Evolutionary conservation across 2,888 invertebrate genomes (phyloP).

Genomic region (Lypha dubia): DNA sequence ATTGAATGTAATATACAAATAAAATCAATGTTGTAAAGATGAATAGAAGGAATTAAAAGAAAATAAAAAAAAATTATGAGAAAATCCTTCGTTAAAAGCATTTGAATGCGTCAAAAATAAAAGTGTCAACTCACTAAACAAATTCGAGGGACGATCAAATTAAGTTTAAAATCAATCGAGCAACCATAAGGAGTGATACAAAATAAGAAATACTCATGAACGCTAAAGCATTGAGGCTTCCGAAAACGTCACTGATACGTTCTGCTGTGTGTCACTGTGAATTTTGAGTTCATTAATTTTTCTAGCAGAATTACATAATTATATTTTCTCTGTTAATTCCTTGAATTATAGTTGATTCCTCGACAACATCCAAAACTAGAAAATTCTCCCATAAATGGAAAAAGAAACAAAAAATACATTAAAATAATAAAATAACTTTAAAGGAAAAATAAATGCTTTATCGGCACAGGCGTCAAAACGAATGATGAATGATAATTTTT

Average conservation of each 20-base stretch:
- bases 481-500: conserved; percentile 65
- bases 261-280: too few species aligned
- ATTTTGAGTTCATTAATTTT: too few species aligned
- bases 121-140: conserved; percentile 65
- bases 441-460: conserved; percentile 34
- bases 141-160: not conserved
- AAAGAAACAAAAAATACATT: not conserved
- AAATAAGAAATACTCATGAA: too few species aligned
- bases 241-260: too few species aligned
- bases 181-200: too few species aligned
- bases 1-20: conserved; percentile 27
- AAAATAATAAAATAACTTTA: not conserved
- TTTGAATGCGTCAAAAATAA: conserved; percentile 79
- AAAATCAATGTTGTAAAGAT: conserved; percentile 13
- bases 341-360: not conserved
- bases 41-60: not conserved
- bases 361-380: not conserved
- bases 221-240: too few species aligned
- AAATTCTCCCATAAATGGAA: not conserved
- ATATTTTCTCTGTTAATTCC: too few species aligned
- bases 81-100: conserved; percentile 78
- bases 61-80: not conserved
- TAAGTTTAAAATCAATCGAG: too few species aligned
- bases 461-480: conserved; percentile 53
- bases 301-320: too few species aligned